Conservation (phyloP, 1,140 invertebrate species). For the Diprion similis region DNA sequence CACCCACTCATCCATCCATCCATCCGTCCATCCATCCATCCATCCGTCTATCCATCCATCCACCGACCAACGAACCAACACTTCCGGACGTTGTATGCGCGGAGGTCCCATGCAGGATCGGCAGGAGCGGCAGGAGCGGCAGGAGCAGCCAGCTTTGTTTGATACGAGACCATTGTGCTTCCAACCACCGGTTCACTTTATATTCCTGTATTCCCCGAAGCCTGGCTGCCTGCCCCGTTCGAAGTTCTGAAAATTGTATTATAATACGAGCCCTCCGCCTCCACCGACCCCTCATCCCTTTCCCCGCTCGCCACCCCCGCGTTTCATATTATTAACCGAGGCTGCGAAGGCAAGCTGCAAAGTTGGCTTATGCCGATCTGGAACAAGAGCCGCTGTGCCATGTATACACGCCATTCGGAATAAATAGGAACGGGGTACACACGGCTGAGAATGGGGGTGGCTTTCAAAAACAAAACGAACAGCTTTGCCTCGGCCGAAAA, state of each 20-base stretch:
- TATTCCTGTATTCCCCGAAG: conserved; percentile 37
- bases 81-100: not conserved
- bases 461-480: not conserved
- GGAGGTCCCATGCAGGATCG: not conserved
- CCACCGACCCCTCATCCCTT: not conserved
- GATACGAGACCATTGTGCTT: conserved; percentile 56
- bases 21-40: conserved; percentile 41
- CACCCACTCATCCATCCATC: conserved; percentile 18
- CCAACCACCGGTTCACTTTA: conserved; percentile 57
- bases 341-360: conserved; percentile 18
- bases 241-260: conserved; percentile 57
- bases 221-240: conserved; percentile 20
- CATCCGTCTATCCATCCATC: too few species aligned
- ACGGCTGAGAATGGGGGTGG: too few species aligned
- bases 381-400: not conserved
- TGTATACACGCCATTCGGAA: too few species aligned
- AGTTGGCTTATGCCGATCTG: conserved; percentile 62
- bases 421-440: too few species aligned
- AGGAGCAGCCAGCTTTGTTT: conserved; percentile 55
- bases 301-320: not conserved
- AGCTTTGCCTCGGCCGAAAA: not conserved
- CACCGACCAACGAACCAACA: conserved; percentile 1
- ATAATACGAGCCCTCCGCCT: conserved; percentile 46
- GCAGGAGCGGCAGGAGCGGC: conserved; percentile 9
- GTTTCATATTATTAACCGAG: not conserved